Conservation (phyloP, 2,888 invertebrate species). For the Tribolium freemani region DNA sequence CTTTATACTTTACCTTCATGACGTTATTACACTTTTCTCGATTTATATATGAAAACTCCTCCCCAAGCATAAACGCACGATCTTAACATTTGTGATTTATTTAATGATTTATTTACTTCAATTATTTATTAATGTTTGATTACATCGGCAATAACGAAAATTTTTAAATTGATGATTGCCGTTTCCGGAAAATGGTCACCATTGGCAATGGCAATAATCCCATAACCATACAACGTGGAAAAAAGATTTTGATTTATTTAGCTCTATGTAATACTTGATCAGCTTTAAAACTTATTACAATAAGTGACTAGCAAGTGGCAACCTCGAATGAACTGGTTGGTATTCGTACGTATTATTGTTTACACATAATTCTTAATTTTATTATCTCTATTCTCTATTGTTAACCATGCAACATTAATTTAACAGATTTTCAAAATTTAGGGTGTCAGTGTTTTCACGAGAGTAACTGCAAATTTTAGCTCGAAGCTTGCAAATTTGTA, state of each 20-base stretch:
- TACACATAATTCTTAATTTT: too few relatives aligned
- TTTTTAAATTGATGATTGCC: not conserved
- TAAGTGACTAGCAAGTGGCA: too few relatives aligned
- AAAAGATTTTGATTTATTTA: too few relatives aligned
- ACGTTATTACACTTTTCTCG: slow-evolving; percentile 14
- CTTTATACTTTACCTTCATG: slow-evolving; percentile 23
- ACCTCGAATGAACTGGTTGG: too few relatives aligned
- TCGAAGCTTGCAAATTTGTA: not conserved
- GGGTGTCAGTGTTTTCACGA: too few relatives aligned
- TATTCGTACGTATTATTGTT: too few relatives aligned
- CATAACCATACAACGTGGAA: not conserved
- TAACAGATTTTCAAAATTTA: too few relatives aligned
- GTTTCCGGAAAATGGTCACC: not conserved
- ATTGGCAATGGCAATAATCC: not conserved
- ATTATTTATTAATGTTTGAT: slow-evolving; percentile 15
- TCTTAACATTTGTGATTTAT: slow-evolving; percentile 24
- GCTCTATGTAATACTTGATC: too few relatives aligned
- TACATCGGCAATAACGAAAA: not conserved
- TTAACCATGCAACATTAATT: too few relatives aligned
- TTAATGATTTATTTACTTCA: slow-evolving; percentile 21
- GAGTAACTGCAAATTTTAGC: not conserved
- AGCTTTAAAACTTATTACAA: too few relatives aligned
- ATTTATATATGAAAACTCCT: slow-evolving; percentile 31
- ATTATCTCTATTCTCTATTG: too few relatives aligned
- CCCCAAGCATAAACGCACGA: slow-evolving; percentile 30